phyloP scores from a whole-genome alignment of 2,113 vertebrate species.

The Dascyllus trimaculatus region DNA sequence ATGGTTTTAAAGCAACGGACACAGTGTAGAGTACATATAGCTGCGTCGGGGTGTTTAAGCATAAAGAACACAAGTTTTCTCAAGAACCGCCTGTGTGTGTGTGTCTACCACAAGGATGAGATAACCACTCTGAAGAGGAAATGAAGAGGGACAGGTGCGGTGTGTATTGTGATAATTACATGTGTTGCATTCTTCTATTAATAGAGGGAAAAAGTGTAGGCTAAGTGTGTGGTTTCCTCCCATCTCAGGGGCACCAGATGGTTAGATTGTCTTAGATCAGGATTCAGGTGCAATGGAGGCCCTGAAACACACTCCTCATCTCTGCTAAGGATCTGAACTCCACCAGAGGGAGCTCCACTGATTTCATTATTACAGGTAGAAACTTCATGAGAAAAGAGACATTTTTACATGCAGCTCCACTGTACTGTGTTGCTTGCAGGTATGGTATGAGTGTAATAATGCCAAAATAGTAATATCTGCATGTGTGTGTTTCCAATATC shows the following conservation, averaged over 20 bases:
- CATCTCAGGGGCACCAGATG: neutral
- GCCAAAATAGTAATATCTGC: neutral
- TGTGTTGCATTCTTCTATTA: neutral
- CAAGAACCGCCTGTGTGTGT: slow-evolving; percentile 7
- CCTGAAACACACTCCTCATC: slow-evolving; percentile 11
- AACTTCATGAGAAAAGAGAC: neutral
- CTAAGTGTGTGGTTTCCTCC: neutral
- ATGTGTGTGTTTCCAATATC: neutral
- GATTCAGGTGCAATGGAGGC: slow-evolving; percentile 22
- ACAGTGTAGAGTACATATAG: slow-evolving; percentile 1
- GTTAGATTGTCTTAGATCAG: slow-evolving; percentile 1
- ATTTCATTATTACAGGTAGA: slow-evolving; percentile 33
- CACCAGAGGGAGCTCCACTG: slow-evolving; percentile 62
- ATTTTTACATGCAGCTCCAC: neutral
- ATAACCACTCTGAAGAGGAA: neutral
- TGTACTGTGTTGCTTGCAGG: neutral
- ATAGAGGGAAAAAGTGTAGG: neutral
- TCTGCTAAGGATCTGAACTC: slow-evolving; percentile 21
- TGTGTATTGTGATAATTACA: slow-evolving; percentile 4
- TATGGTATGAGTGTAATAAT: neutral
- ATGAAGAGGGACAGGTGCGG: neutral
- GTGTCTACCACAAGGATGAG: slow-evolving; percentile 9
- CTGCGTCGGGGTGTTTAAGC: slow-evolving; percentile 27
- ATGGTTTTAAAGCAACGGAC: slow-evolving; percentile 53
- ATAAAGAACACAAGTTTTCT: neutral